Conservation (phyloP, 2,888 invertebrate genomes). For the Cheilosia vulpina region DNA sequence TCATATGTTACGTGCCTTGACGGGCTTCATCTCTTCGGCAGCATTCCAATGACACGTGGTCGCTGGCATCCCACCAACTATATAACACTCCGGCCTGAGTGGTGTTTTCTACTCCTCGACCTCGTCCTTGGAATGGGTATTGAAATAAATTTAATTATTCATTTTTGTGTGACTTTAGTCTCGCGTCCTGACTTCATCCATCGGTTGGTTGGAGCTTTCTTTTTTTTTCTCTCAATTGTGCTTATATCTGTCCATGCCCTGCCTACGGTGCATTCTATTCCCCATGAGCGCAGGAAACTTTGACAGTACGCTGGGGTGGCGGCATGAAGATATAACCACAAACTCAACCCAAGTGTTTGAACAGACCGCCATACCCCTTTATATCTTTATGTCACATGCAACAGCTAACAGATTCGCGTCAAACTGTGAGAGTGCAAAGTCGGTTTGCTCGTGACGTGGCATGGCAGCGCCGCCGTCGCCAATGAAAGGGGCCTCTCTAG, state of each 20-base stretch:
- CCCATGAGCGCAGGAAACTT: no score
- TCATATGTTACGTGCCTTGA: slow-evolving; percentile 24
- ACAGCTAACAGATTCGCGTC: slow-evolving; percentile 68
- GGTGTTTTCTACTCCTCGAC: neutral
- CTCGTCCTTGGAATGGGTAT: slow-evolving; percentile 2
- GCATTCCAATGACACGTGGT: neutral
- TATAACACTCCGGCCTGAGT: neutral
- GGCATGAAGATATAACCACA: slow-evolving; percentile 30
- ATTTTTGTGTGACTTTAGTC: slow-evolving; percentile 33
- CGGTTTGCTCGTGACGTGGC: neutral
- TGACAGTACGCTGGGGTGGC: neutral
- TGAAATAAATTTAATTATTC: slow-evolving; percentile 67
- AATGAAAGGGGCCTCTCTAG: slow-evolving; percentile 8
- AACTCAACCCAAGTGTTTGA: slow-evolving; percentile 44
- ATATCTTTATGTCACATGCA: slow-evolving; percentile 60
- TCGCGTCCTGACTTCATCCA: neutral
- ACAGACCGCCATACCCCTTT: slow-evolving; percentile 28
- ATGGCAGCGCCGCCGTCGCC: slow-evolving; percentile 2
- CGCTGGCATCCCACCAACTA: neutral
- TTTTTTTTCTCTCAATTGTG: no score
- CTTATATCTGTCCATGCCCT: no score
- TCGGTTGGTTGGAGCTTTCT: neutral
- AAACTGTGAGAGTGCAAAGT: slow-evolving; percentile 15
- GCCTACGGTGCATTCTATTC: no score
- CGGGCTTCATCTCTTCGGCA: neutral